Conservation (phyloP, 1,140 invertebrate genomes). For the Coenobita brevimanus region DNA sequence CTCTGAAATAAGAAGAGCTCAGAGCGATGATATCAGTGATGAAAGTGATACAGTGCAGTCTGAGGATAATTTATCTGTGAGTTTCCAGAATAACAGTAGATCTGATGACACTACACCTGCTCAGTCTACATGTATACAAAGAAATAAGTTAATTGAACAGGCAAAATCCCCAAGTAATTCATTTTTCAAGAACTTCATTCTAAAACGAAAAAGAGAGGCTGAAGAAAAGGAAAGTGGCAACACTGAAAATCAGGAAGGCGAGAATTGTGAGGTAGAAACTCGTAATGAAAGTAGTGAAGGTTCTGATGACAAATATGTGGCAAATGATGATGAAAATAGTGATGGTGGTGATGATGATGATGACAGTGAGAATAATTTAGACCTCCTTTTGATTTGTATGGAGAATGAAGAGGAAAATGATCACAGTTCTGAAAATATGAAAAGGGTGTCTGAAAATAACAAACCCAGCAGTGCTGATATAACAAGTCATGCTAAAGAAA, state of each 20-base stretch:
- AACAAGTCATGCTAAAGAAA: too few relatives aligned
- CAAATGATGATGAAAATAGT: too few relatives aligned
- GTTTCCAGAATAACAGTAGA: background rate
- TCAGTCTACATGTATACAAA: too few relatives aligned
- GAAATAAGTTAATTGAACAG: background rate
- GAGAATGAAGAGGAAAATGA: too few relatives aligned
- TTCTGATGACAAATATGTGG: background rate
- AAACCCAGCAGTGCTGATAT: too few relatives aligned
- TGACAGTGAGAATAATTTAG: too few relatives aligned
- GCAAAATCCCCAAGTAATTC: slow-evolving; percentile 27
- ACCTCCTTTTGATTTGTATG: too few relatives aligned
- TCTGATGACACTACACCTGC: background rate
- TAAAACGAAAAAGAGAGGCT: slow-evolving; percentile 13
- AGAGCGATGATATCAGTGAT: background rate
- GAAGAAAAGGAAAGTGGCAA: background rate
- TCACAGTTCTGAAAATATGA: too few relatives aligned
- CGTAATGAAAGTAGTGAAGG: slow-evolving; percentile 21
- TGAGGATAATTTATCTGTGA: background rate
- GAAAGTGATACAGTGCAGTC: too few relatives aligned
- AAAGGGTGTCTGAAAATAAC: too few relatives aligned
- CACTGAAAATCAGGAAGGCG: background rate
- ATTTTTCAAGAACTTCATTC: slow-evolving; percentile 47
- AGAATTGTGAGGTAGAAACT: background rate
- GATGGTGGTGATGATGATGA: too few relatives aligned
- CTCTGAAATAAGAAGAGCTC: background rate